Percentiles rank a stretch among this genome's conserved stretches.
Evolutionary conservation across 2,888 invertebrate species (phyloP).

Genomic region (Timema podura): DNA sequence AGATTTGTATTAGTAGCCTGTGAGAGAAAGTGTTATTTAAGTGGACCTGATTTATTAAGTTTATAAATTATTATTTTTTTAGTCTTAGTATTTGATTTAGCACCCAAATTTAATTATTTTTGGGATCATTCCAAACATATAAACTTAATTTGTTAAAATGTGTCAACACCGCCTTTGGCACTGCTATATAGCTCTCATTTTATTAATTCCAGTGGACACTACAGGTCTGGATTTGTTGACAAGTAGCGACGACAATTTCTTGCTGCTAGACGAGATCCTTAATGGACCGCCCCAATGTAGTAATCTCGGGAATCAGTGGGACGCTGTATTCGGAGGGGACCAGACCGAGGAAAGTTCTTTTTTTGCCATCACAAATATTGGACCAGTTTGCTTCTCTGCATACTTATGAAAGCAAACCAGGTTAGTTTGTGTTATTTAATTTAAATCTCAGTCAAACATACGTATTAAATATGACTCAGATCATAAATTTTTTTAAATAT

Average conservation of each 20-base stretch:
- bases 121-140: neutral
- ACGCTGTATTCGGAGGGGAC: conserved; percentile 25
- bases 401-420: neutral
- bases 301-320: conserved; percentile 20
- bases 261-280: conserved; percentile 29
- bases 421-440: too few relatives aligned
- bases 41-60: neutral
- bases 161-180: too few relatives aligned
- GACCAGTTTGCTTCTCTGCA: conserved; percentile 25
- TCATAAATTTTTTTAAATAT: too few relatives aligned
- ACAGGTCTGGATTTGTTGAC: conserved; percentile 20
- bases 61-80: neutral
- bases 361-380: conserved; percentile 31
- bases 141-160: neutral
- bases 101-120: too few relatives aligned
- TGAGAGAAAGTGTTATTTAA: neutral
- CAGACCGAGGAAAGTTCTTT: conserved; percentile 21
- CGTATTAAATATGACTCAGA: too few relatives aligned
- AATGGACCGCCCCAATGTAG: conserved; percentile 1
- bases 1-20: too few relatives aligned
- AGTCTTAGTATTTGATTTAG: neutral
- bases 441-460: too few relatives aligned
- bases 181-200: too few relatives aligned
- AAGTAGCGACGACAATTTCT: conserved; percentile 22
- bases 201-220: conserved; percentile 4